Evolutionary conservation across 2,113 vertebrate genomes (phyloP), one percentile per base, ranked within the genome.

Genomic region (Istiophorus platypterus): DNA sequence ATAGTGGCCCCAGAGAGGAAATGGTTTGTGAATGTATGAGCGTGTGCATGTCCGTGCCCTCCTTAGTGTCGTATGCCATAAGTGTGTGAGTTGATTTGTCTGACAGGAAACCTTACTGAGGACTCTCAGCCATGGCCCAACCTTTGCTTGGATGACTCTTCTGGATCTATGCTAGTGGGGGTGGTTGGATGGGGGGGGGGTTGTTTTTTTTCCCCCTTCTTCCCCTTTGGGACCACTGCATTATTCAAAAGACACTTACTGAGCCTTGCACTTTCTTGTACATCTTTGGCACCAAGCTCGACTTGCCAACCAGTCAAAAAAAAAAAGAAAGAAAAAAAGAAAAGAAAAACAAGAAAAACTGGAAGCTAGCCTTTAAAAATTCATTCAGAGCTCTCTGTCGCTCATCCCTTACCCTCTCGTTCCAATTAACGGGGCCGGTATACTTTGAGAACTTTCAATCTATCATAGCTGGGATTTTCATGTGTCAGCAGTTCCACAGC

Each of bases 161-260:
- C 85, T 64, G 80, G 70, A 81, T 76, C 71, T 34, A 76, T 29
- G 39, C 66, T 9, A 7, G 22, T 34, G 71, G 66, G 72, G 31
- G 45, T 58, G 45, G 39, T 42, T 45, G 20, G 49, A 29, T 22
- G 14, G 1, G 15, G 14, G n/a, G 34, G 87, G 41, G 17, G 37
- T 65, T 24, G 37, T 2, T 59, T 17, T 80, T 79, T 82, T 59
- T 7, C 18, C 59, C 52, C 70, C 58, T 74, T 70, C 72, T 56
- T 66, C 59, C 45, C 85, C 82, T 86, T 81, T 80, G 72, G 88
- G 89, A 90, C 76, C 73, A 34, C 82, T 95, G 85, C 91, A 95
- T 95, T 92, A 95, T 95, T 94, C 89, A 95, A 73, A 76, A 89
- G 90, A 94, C 92, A 93, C 93, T 94, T 92, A 95, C 91, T 93